phyloP scores from a whole-genome alignment of 2,888 invertebrate species.

The Tetragnatha montana region DNA sequence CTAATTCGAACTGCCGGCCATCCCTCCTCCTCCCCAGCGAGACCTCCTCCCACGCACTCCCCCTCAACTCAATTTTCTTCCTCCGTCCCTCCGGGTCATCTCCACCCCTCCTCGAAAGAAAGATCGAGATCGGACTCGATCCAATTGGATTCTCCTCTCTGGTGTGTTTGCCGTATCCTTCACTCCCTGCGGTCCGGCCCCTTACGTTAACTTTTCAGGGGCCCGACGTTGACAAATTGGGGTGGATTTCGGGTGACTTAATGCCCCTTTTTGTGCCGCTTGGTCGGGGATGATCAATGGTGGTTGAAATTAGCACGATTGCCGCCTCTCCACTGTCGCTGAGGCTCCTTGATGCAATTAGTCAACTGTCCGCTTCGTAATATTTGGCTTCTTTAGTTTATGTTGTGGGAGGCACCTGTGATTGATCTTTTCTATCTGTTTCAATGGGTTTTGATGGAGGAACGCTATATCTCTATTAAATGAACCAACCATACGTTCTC shows the following conservation, averaged over 20 bases:
- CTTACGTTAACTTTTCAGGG: background rate
- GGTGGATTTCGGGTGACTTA: slow-evolving; percentile 30
- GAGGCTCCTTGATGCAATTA: background rate
- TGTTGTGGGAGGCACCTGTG: background rate
- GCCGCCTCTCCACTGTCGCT: slow-evolving; percentile 2
- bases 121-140: slow-evolving; percentile 8
- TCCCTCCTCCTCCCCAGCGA: slow-evolving; percentile 28
- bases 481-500: too few relatives aligned
- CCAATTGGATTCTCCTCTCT: slow-evolving; percentile 62
- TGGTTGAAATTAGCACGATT: slow-evolving; percentile 26
- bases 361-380: background rate
- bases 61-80: slow-evolving; percentile 67
- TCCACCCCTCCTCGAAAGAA: slow-evolving; percentile 16
- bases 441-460: too few relatives aligned
- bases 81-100: slow-evolving; percentile 51
- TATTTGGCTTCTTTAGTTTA: background rate
- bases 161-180: background rate
- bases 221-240: slow-evolving; percentile 60
- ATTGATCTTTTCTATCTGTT: too few relatives aligned
- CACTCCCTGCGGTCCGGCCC: background rate
- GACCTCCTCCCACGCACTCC: slow-evolving; percentile 3
- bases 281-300: slow-evolving; percentile 44
- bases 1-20: slow-evolving; percentile 43
- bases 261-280: slow-evolving; percentile 37
- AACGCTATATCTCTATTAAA: too few relatives aligned